Base-by-base conservation (phyloP, 2,797 vertebrate genomes). In the Coracias cyanogaster region DNA sequence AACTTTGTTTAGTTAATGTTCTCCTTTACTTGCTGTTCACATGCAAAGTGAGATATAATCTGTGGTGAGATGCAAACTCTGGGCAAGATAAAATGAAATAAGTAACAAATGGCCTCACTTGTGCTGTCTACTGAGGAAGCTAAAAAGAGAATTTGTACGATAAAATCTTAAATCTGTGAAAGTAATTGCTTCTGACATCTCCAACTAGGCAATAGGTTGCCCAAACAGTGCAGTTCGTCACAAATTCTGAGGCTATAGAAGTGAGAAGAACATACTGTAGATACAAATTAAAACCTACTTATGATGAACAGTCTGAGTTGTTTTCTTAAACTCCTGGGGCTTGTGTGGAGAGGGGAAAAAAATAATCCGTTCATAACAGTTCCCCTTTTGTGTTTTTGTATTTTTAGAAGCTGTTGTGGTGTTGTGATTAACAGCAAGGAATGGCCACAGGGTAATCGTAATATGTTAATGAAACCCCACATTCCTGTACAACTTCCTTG, bases 121-220 rank as follows among this genome's bases (percentile, higher is more conserved):
- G 78, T 82, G 94, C 83, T 96, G 90, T 96, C 92, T 82, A 31
- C 82, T 88, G 85, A 83, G 91, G 97, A 95, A 97, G 80, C 90
- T 73, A 86, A 94, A 96, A 92, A 96, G 93, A 96, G 94, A 87
- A 35, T 93, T 97, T 82, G 76, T 90, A 92, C 90, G 94, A 98
- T 97, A 98, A 97, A 97, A 98, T 97, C 95, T 97, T 97, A 97
- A 96, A 96, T 96, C 97, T 97, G 72, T 97, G 93, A 97, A 97
- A 97, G 82, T 96, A 97, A 98, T 98, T 98, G 64, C 92, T 97
- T 97, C 95, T 98, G 97, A 98, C 93, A 95, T 97, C 94, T 97
- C 96, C 97, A 97, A 15, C 94, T 64, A 97, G 94, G 96, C 94
- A 97, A 96, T 70, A 96, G 96, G 61, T 92, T 98, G 93, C 90